Evolutionary conservation across 2,888 invertebrate genomes (phyloP).

Genomic region (Euproctis similis): DNA sequence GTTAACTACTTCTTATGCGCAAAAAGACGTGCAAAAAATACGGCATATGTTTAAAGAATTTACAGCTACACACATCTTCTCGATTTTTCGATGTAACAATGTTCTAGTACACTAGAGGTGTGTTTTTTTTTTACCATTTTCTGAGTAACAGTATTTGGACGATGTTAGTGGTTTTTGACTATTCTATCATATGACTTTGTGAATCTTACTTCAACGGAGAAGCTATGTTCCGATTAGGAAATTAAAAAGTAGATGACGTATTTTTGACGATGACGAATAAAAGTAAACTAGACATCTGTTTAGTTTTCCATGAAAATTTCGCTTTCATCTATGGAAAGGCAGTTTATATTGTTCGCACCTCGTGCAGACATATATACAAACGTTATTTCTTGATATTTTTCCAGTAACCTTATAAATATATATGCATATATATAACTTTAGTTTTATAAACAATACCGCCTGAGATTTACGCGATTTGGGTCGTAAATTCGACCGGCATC

Average conservation of each 20-base stretch:
- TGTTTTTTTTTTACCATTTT: no score
- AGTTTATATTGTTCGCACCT: conserved; percentile 5
- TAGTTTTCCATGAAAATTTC: conserved; percentile 1
- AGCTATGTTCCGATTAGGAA: no score
- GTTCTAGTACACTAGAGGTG: no score
- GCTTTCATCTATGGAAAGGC: conserved; percentile 7
- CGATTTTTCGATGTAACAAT: conserved; percentile 21
- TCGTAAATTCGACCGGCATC: conserved; percentile 15
- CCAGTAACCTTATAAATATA: conserved; percentile 15
- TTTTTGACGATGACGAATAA: no score
- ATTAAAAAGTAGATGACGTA: no score
- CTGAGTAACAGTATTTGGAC: no score
- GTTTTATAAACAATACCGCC: conserved; percentile 27
- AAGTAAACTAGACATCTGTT: conserved; percentile 1
- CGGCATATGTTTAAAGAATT: conserved; percentile 34
- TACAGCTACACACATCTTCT: conserved; percentile 44
- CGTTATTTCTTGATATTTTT: conserved; percentile 9
- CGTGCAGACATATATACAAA: conserved; percentile 7
- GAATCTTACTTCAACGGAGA: no score
- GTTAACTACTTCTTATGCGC: conserved; percentile 43
- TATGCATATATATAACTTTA: conserved; percentile 17
- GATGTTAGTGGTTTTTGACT: conserved; percentile 5
- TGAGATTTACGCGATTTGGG: conserved; percentile 24
- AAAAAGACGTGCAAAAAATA: conserved; percentile 39
- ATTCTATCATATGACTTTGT: neutral